Evolutionary conservation across 2,113 vertebrate genomes (phyloP).

Genomic region (Taxidea taxus): DNA sequence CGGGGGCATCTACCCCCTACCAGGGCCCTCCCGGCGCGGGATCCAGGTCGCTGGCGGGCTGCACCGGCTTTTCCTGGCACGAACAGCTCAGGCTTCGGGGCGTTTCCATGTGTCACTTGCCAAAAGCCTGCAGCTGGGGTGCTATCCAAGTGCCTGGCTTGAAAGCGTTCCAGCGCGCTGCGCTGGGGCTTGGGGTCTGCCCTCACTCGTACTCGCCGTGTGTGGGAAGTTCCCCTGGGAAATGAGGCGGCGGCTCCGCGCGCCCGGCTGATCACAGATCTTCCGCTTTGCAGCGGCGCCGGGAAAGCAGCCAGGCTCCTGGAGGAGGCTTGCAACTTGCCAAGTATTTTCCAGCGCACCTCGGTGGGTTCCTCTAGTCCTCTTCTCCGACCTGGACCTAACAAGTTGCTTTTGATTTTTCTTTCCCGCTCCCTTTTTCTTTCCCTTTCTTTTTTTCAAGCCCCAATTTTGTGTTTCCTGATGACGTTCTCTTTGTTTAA

Average conservation of each 20-base stretch:
- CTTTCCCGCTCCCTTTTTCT: neutral
- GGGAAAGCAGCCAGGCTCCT: neutral
- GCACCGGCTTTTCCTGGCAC: constrained; percentile 58
- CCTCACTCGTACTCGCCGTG: neutral
- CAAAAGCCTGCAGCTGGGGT: neutral
- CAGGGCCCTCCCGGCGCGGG: neutral
- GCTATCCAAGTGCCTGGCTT: neutral
- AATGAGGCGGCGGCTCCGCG: neutral
- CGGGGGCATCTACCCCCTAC: neutral
- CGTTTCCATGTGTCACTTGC: constrained; percentile 59
- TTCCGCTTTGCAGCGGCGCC: neutral
- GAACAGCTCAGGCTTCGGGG: neutral
- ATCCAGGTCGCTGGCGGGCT: neutral
- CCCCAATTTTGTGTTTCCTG: neutral
- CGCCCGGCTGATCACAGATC: neutral
- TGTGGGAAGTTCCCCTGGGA: constrained; percentile 56
- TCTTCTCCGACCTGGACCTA: neutral
- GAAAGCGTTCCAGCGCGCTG: neutral
- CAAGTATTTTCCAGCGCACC: neutral
- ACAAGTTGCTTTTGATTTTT: neutral
- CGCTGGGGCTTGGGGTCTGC: constrained; percentile 10
- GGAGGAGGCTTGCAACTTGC: neutral
- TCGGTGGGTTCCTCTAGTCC: neutral
- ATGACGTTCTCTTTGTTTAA: constrained; percentile 11
- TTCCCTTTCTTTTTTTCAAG: neutral